A percentile compares a stretch with the other conserved stretches of the same genome.
These are phyloP conservation scores for Papilio polyxenes DNA, from an alignment of 1,140 invertebrate species.

Conservation along the genomic window DNA sequence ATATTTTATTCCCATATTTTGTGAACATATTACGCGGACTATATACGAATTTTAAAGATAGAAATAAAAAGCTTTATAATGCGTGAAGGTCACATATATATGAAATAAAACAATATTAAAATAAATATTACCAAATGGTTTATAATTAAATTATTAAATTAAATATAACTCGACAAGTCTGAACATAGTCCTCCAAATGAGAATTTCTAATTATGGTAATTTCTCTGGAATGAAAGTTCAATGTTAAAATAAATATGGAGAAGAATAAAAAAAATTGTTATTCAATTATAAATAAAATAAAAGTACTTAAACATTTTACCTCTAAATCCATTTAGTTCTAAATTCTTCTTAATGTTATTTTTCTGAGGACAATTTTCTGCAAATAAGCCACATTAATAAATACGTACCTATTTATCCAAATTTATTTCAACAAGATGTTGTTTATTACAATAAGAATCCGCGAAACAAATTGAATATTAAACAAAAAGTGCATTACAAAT, in stretches of 20 bases:
- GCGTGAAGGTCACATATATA: too few relatives aligned
- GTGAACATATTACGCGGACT: too few relatives aligned
- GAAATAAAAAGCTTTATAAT: too few relatives aligned
- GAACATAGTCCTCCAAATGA: not conserved
- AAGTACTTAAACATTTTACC: not conserved
- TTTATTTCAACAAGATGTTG: too few relatives aligned
- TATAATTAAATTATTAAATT: too few relatives aligned
- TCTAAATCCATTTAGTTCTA: not conserved
- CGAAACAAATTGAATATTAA: not conserved
- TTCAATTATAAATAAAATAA: too few relatives aligned
- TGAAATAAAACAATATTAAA: too few relatives aligned
- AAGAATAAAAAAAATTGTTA: too few relatives aligned
- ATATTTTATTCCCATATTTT: too few relatives aligned
- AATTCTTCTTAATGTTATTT: constrained; percentile 2
- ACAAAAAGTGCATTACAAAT: not conserved
- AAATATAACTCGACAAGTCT: too few relatives aligned
- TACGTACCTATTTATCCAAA: not conserved
- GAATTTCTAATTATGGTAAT: not conserved
- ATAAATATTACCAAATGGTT: not conserved
- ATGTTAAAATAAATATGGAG: too few relatives aligned
- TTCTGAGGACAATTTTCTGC: not conserved
- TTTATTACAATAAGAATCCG: not conserved
- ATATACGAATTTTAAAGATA: too few relatives aligned
- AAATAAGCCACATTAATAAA: not conserved
- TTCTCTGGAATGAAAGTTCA: not conserved